Evolutionary conservation across 2,888 invertebrate genomes (phyloP), one percentile per base, ranked within the genome.

Genomic region (Linnaemya tessellans): DNA sequence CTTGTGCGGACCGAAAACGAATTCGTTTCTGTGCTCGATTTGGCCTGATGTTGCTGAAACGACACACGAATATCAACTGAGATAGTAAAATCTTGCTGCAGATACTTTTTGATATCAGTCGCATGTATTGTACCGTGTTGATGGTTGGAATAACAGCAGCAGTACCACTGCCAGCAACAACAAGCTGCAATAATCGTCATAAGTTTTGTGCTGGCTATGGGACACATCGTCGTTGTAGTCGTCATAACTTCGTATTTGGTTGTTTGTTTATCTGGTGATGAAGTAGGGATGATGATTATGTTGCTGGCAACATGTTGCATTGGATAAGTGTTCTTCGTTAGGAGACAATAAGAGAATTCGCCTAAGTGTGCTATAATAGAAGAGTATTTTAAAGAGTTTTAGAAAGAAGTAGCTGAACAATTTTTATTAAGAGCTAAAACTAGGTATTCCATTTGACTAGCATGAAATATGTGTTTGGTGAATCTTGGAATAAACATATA

Each of bases 41-140:
- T 65, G 25, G 43, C 20, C 62, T 83, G 87, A 87, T 88, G 86
- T 87, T 87, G 87, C 87, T 84, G 87, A 88, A 87, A 87, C 88
- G 88, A 87, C 87, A 87, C 87, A 88, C 88, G 87, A 83, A 83
- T 87, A 87, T 87, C 80, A 89, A 89, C 89, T 89, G 87, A 89
- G 88, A 88, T 88, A 88, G 87, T 87, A 73, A 88, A 84, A 87
- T 87, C 88, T 88, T 83, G 87, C 73, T 86, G 82, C 87, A 86
- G 87, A 86, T 84, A 88, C 87, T 87, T 88, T 80, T 86, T 87
- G 79, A 75, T 82, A 71, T 80, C 85, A 82, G 82, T 80, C 79
- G 79, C 75, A 78, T 77, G 46, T 77, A 65, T 71, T 64, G 80
- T 82, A 65, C 64, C 71, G 46, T 77, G 64, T 70, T 65, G 71